phyloP scores from a whole-genome alignment of 2,888 invertebrate species.

The Eledona agricola region DNA sequence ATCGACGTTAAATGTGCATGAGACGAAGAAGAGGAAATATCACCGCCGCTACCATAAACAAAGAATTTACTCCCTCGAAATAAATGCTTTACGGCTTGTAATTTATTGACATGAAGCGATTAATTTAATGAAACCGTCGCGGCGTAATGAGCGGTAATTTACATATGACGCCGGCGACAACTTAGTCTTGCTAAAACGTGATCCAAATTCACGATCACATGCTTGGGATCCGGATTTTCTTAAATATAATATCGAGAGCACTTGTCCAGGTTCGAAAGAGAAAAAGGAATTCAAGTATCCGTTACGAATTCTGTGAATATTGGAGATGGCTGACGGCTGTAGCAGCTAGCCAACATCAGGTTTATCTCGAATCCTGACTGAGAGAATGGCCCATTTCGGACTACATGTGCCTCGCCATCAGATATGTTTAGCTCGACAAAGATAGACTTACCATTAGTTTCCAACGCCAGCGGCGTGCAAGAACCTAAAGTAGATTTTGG shows the following conservation, averaged over 20 bases:
- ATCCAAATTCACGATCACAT: constrained; percentile 36
- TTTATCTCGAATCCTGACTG: constrained; percentile 49
- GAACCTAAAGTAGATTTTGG: constrained; percentile 80
- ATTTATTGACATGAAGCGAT: constrained; percentile 39
- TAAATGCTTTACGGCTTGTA: constrained; percentile 31
- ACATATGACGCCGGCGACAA: constrained; percentile 39
- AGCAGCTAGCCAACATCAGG: constrained; percentile 46
- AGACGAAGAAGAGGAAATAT: constrained; percentile 26
- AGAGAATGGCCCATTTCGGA: constrained; percentile 47
- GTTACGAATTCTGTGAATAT: constrained; percentile 27
- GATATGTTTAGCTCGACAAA: constrained; percentile 32
- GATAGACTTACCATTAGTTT: constrained; percentile 76
- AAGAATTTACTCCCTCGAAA: constrained; percentile 28
- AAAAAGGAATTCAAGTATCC: constrained; percentile 30
- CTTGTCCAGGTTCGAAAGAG: constrained; percentile 39
- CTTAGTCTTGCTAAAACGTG: constrained; percentile 35
- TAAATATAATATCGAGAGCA: constrained; percentile 47
- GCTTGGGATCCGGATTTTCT: constrained; percentile 40
- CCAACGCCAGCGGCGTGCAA: constrained; percentile 82
- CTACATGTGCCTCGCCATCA: constrained; percentile 42
- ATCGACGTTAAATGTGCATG: no score
- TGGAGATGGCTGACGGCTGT: constrained; percentile 32
- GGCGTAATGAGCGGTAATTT: constrained; percentile 40
- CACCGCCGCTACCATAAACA: constrained; percentile 27
- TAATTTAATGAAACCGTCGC: constrained; percentile 38